Evolutionary conservation across 2,888 invertebrate species (phyloP), one percentile per base, ranked within the genome.

Genomic region (Drosophila subquinaria): DNA sequence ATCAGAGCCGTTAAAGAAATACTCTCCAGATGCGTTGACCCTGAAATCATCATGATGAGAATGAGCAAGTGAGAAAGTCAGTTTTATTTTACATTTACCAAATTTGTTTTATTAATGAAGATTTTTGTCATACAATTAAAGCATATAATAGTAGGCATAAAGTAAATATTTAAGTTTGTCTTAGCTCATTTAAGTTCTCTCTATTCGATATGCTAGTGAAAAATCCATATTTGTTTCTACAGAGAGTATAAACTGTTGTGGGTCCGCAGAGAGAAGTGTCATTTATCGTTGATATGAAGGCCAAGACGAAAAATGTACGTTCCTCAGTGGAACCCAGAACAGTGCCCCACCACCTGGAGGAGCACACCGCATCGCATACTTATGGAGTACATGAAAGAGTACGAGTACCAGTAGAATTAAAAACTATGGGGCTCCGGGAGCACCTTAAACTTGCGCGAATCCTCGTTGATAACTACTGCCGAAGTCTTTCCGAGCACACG

Each of bases 401-500:
- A 20, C 55, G 20, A 52, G 5, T 33, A 13, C 17, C 17, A 47
- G 15, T 30, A 4, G 8, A 23, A 23, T 51, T 78, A 78, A 38
- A 71, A 78, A 52, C 59, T 71, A 56, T 79, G 79, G 20, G 67
- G 40, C 33, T 80, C 81, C 17, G 80, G 74, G 60, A 80, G 47
- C 61, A 78, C 76, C 43, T 82, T 82, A 30, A 79, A 81, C 35
- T 81, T 80, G 43, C 82, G 80, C n/a, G 80, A 69, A n/a, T 82
- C 80, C 47, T 88, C 86, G 68, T 81, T 85, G 51, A 66, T 75
- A 52, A 89, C 88, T 43, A 90, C 70, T 33, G 89, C 87, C 4
- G 90, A 83, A 42, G 85, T 88, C 69, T 93, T 93, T 70, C 93
- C 93, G 50, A 93, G 89, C 17, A 93, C 93, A 67, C 92, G 90